These are phyloP conservation scores for Patiria miniata DNA, from an alignment of 35 echinoderm and acorn worm species.

Conservation along the genomic window DNA sequence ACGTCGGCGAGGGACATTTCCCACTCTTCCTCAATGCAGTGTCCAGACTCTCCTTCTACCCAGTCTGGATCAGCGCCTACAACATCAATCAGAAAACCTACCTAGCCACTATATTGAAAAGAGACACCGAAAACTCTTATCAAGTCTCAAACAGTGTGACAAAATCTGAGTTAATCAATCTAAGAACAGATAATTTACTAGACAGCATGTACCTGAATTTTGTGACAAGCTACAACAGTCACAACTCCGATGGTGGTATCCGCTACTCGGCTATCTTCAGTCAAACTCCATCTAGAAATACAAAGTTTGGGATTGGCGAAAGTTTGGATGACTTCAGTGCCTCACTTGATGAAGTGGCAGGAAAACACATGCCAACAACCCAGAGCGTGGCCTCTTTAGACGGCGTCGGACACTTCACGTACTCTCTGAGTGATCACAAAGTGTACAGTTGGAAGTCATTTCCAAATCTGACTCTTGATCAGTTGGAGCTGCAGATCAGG, in stretches of 20 bases:
- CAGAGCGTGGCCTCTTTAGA: conserved; percentile 58
- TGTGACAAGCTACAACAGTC: conserved; percentile 66
- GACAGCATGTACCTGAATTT: conserved; percentile 49
- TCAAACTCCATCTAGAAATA: conserved; percentile 18
- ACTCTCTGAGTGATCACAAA: conserved; percentile 60
- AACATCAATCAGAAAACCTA: conserved; percentile 50
- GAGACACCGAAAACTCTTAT: neutral
- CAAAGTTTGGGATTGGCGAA: conserved; percentile 36
- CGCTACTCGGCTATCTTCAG: conserved; percentile 56
- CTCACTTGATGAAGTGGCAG: neutral
- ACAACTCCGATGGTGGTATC: conserved; percentile 44
- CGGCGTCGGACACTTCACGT: conserved; percentile 56
- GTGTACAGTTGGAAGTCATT: conserved; percentile 76
- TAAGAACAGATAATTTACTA: neutral
- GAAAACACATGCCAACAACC: conserved; percentile 28
- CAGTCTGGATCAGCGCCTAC: conserved; percentile 83
- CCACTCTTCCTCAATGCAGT: conserved; percentile 58
- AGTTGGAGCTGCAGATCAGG: conserved; percentile 54
- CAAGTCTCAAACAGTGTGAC: conserved; percentile 12
- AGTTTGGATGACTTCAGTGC: conserved; percentile 28
- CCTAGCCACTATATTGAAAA: conserved; percentile 58
- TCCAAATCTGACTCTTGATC: conserved; percentile 47
- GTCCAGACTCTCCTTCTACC: conserved; percentile 28
- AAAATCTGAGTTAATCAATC: conserved; percentile 44
- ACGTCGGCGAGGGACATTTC: conserved; percentile 65